Conservation (phyloP, 2,797 vertebrate species). For the Poeciliopsis infans region DNA sequence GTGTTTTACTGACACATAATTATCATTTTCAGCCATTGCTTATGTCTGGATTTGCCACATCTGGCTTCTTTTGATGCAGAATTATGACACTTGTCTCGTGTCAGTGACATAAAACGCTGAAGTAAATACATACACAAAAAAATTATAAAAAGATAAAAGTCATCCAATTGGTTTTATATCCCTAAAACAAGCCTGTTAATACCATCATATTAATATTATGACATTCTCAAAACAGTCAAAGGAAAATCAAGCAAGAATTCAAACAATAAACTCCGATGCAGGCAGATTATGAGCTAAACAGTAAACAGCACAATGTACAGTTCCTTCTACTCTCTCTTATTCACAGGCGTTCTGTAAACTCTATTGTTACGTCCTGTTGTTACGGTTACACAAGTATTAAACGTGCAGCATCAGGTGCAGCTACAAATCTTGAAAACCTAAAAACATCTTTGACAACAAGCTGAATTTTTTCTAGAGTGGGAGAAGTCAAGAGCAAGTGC, state of each 20-base stretch:
- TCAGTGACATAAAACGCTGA: neutral
- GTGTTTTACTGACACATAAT: too few relatives aligned
- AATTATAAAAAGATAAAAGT: neutral
- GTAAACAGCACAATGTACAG: neutral
- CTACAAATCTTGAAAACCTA: neutral
- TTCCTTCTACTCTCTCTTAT: neutral
- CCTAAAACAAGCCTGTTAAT: neutral
- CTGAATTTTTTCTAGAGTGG: neutral
- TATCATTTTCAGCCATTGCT: too few relatives aligned
- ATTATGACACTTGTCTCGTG: too few relatives aligned
- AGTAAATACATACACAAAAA: neutral
- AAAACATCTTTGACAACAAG: constrained; percentile 6
- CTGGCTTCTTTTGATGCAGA: too few relatives aligned
- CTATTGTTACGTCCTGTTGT: neutral
- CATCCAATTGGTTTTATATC: neutral
- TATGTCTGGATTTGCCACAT: too few relatives aligned
- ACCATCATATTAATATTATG: neutral
- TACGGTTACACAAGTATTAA: neutral
- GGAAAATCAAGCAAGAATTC: constrained; percentile 30
- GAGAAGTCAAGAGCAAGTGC: neutral
- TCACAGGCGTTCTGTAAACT: neutral
- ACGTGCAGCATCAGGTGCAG: neutral
- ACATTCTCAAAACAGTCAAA: neutral
- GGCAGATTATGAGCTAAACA: neutral
- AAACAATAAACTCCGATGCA: constrained; percentile 6